Evolutionary conservation across 2,888 invertebrate species (phyloP).

Genomic region (Dusona sp.): DNA sequence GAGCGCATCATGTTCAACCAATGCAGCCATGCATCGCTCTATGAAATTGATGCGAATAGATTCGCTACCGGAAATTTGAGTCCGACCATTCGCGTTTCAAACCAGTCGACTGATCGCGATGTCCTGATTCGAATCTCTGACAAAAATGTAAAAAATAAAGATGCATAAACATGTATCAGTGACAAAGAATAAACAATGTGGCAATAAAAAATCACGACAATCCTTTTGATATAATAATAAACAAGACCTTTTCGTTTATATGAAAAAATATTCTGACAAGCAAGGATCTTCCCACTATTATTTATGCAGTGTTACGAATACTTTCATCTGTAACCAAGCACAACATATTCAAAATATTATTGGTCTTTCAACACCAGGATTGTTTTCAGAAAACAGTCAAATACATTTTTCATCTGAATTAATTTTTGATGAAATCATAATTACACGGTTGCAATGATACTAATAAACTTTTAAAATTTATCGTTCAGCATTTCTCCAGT

Average conservation of each 20-base stretch:
- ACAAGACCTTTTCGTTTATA: neutral
- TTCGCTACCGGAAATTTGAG: constrained; percentile 41
- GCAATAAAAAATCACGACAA: neutral
- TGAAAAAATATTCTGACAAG: neutral
- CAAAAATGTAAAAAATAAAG: constrained; percentile 15
- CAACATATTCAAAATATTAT: neutral
- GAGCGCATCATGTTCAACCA: constrained; percentile 11
- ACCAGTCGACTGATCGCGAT: constrained; percentile 5
- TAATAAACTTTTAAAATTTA: neutral
- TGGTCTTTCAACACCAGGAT: neutral
- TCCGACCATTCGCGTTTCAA: neutral
- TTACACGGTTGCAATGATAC: neutral
- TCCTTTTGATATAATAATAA: neutral
- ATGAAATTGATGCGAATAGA: constrained; percentile 44
- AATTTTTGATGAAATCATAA: neutral
- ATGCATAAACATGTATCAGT: neutral
- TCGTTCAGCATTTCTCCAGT: neutral
- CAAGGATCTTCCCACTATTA: neutral
- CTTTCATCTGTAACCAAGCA: neutral
- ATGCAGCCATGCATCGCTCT: constrained; percentile 22
- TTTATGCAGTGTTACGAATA: neutral
- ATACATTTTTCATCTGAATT: neutral
- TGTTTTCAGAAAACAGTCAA: neutral
- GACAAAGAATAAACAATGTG: neutral
- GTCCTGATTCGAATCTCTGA: neutral